Evolutionary conservation across 2,113 vertebrate species (phyloP), one percentile per base, ranked within the genome.

Genomic region (Apodemus speciosus): DNA sequence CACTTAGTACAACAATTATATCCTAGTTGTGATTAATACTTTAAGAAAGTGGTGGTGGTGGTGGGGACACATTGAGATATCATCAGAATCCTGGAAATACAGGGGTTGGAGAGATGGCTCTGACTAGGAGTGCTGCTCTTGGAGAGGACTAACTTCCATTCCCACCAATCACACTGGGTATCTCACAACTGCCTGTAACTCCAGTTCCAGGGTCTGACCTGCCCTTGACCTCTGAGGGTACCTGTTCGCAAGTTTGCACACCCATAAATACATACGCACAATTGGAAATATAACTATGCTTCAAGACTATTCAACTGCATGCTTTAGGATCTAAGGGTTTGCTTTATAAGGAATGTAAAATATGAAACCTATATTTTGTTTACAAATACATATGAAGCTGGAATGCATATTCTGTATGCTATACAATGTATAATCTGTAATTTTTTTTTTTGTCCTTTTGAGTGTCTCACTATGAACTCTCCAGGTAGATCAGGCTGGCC

Each of bases 11-110:
- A 40, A 43, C 21, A 92, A 51, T 79, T 88, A 16, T 49, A 80
- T 79, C 9, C 89, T 80, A 96, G 43, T 83, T 89, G 20, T 21
- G 77, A 46, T 64, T 35, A 85, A 88, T 79, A 58, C 18, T 84
- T 73, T 97, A 18, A 27, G 89, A 32, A 68, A 80, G n/a, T 7
- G 64, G 64, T 46, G 43, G 43, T 3, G 43, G 43, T 46, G n/a
- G n/a, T 46, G 43, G 49, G 15, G 80, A 38, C 32, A 84, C 21
- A 49, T 3, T 38, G 27, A 75, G 43, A n/a, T 95, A 49, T 60
- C 79, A 40, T 89, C 18, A 25, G n/a, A 58, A 43, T 40, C 27
- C 3, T 87, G 66, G 46, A 40, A 72, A 60, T 16, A 81, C 30
- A 51, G 40, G 75, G 32, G 32, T 49, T n/a, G 49, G 49, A 53